These are phyloP conservation scores for Nemoura dubitans DNA, from an alignment of 2,888 invertebrate species.

Conservation along the genomic window DNA sequence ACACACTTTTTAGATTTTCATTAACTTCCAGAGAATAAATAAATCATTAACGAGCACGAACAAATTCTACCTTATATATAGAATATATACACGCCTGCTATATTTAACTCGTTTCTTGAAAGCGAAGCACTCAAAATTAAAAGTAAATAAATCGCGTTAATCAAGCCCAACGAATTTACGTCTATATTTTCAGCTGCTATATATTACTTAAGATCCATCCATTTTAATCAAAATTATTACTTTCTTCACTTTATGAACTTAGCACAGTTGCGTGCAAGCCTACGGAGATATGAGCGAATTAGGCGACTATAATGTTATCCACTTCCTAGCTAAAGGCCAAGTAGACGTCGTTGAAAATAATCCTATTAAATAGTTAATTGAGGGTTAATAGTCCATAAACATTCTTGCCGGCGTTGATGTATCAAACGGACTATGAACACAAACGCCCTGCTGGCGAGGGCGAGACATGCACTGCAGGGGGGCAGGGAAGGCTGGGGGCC, in stretches of 20 bases:
- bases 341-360: conserved; percentile 19
- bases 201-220: not conserved
- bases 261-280: not conserved
- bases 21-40: not conserved
- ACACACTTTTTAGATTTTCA: not conserved
- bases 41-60: not conserved
- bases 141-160: not conserved
- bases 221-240: not conserved
- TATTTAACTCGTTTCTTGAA: not conserved
- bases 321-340: not conserved
- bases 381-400: conserved; percentile 18
- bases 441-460: not conserved
- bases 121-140: not conserved
- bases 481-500: too few relatives aligned
- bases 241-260: not conserved
- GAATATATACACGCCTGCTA: too few relatives aligned
- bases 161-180: not conserved
- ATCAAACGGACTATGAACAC: not conserved
- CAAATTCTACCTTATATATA: not conserved
- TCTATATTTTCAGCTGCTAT: not conserved
- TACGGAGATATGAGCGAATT: not conserved
- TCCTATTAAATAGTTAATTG: conserved; percentile 29
- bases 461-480: not conserved
- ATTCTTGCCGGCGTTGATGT: not conserved
- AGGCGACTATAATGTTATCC: not conserved